Percentiles rank a stretch among this genome's conserved stretches.
Conservation (phyloP, 2,888 invertebrate species). For the Eupeodes luniger region DNA sequence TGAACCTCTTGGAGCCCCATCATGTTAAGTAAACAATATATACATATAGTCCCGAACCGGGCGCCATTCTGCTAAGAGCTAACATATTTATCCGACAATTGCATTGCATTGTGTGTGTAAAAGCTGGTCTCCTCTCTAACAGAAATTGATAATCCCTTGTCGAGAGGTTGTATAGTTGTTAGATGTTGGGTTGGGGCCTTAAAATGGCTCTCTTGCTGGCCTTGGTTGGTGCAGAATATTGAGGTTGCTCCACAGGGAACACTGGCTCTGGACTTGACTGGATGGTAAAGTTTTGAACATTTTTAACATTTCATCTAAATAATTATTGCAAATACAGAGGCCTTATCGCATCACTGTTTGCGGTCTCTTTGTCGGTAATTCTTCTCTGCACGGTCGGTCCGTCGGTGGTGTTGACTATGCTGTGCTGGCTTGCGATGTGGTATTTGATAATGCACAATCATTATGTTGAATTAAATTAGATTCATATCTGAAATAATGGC, state of each 20-base stretch:
- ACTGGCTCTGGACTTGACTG: background rate
- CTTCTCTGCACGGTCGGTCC: background rate
- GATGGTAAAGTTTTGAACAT: conserved; percentile 31
- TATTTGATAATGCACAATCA: background rate
- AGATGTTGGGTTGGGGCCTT: background rate
- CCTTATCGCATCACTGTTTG: conserved; percentile 73
- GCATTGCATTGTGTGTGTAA: conserved; percentile 42
- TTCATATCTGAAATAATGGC: conserved; percentile 51
- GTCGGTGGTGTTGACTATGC: conserved; percentile 22
- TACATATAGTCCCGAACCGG: background rate
- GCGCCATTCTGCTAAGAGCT: conserved; percentile 44
- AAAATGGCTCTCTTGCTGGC: background rate
- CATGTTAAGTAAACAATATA: too few species aligned
- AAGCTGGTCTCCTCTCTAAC: conserved; percentile 48
- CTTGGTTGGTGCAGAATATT: background rate
- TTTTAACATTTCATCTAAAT: conserved; percentile 35
- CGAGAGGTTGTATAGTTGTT: background rate
- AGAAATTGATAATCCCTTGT: conserved; percentile 59
- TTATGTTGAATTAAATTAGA: conserved; percentile 28
- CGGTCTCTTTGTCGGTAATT: conserved; percentile 57
- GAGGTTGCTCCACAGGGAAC: conserved; percentile 3
- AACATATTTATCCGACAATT: conserved; percentile 73
- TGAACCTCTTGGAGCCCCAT: conserved; percentile 19
- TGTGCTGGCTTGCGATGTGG: background rate
- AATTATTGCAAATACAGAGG: conserved; percentile 50